Conservation (phyloP, 2,888 invertebrate species). For the Rhagonycha fulva region DNA sequence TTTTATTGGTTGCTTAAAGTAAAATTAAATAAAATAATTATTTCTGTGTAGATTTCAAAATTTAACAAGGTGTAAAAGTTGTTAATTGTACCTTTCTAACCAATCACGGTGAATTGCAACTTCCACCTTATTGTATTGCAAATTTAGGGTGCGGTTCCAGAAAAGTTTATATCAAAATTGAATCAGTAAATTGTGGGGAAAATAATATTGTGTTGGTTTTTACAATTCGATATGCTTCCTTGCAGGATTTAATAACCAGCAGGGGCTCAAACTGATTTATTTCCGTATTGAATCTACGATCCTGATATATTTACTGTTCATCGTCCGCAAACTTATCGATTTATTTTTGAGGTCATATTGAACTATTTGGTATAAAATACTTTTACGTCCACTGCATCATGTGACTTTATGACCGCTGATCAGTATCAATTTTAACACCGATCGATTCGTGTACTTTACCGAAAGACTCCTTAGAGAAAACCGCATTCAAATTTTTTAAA, state of each 20-base stretch:
- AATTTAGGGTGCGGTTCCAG: constrained; percentile 10
- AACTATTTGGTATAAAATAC: neutral
- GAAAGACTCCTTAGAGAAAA: neutral
- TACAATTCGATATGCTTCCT: constrained; percentile 24
- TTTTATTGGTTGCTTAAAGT: neutral
- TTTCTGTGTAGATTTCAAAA: neutral
- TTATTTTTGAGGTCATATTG: neutral
- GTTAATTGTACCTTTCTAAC: constrained; percentile 16
- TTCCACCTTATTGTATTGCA: constrained; percentile 2
- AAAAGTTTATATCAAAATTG: constrained; percentile 17
- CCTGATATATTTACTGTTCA: neutral
- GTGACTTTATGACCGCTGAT: neutral
- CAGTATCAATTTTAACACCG: neutral
- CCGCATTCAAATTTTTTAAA: neutral
- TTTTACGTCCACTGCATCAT: neutral
- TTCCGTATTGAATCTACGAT: neutral
- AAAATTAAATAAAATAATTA: neutral
- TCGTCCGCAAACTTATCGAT: neutral
- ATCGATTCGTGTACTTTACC: neutral
- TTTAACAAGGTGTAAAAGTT: neutral
- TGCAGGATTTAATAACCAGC: constrained; percentile 6
- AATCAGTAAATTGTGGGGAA: constrained; percentile 18
- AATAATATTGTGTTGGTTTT: constrained; percentile 23
- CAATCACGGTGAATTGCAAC: constrained; percentile 15
- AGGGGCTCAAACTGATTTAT: constrained; percentile 15